Evolutionary conservation across 2,888 invertebrate species (phyloP).

Genomic region (Exephanes ischioxanthus): DNA sequence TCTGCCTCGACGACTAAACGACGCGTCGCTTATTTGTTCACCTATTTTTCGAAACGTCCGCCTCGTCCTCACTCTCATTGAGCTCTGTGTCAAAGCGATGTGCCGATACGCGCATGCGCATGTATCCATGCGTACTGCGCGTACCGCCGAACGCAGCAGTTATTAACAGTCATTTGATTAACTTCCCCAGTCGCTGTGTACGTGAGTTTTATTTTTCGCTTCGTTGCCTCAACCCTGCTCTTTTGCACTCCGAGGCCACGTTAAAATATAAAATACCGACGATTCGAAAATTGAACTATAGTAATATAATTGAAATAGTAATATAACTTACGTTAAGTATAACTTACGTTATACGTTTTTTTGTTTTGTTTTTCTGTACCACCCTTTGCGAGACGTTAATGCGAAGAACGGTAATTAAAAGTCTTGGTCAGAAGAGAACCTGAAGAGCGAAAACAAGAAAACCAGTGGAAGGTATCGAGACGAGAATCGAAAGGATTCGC

Average conservation of each 20-base stretch:
- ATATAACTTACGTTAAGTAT: not conserved
- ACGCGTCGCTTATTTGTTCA: constrained; percentile 51
- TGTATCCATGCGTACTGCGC: too few species aligned
- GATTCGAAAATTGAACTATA: constrained; percentile 46
- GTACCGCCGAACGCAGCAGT: too few species aligned
- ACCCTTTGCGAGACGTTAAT: constrained; percentile 39
- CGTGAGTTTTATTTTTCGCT: constrained; percentile 9
- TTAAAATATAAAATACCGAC: constrained; percentile 21
- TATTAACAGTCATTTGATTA: too few species aligned
- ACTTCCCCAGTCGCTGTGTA: too few species aligned
- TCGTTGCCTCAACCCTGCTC: constrained; percentile 30
- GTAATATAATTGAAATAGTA: constrained; percentile 43
- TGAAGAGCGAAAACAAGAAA: too few species aligned
- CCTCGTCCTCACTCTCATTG: constrained; percentile 29
- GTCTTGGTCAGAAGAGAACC: too few species aligned
- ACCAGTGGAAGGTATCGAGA: too few species aligned
- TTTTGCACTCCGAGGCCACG: constrained; percentile 7
- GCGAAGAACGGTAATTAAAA: constrained; percentile 44
- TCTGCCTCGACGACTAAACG: constrained; percentile 50
- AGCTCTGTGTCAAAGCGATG: constrained; percentile 28
- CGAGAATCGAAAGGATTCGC: not conserved
- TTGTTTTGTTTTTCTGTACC: constrained; percentile 21
- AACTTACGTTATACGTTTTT: not conserved
- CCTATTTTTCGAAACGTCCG: constrained; percentile 51
- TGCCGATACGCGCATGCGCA: not conserved